These are phyloP conservation scores for Prionailurus bengalensis DNA, from an alignment of 2,113 vertebrate genomes.

Conservation along the genomic window DNA sequence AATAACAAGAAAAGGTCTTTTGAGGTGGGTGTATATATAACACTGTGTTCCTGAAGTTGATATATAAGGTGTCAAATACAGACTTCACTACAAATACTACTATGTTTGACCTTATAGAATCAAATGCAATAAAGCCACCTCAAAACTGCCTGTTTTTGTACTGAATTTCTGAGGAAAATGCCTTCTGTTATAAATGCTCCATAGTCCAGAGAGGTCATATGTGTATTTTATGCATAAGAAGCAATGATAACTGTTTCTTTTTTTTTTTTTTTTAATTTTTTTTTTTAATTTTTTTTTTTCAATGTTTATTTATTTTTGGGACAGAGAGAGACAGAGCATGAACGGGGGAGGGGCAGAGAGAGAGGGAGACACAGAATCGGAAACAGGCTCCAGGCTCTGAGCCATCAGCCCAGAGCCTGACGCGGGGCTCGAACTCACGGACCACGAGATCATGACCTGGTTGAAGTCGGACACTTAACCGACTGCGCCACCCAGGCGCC, in stretches of 20 bases:
- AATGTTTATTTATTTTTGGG: too few species aligned
- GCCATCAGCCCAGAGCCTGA: too few species aligned
- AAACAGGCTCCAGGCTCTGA: too few species aligned
- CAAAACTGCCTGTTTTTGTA: neutral
- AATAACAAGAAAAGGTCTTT: neutral
- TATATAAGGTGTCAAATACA: neutral
- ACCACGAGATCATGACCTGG: too few species aligned
- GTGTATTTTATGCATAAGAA: conserved; percentile 30
- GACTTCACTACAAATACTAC: neutral
- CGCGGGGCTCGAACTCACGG: too few species aligned
- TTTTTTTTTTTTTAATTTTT: too few species aligned
- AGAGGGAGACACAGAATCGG: too few species aligned
- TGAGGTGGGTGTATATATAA: neutral
- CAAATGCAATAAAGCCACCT: neutral
- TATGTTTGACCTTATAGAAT: neutral
- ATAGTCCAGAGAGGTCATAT: neutral
- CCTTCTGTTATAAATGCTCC: conserved; percentile 37
- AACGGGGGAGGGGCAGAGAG: too few species aligned
- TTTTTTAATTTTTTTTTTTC: too few species aligned
- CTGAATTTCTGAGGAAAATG: conserved; percentile 26
- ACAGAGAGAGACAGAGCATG: too few species aligned
- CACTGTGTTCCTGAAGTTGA: neutral
- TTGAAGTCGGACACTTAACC: too few species aligned
- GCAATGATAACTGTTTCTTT: neutral
- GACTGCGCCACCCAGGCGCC: too few species aligned